Evolutionary conservation across 2,888 invertebrate genomes (phyloP), one percentile per base, ranked within the genome.

Genomic region (Troides aeacus): DNA sequence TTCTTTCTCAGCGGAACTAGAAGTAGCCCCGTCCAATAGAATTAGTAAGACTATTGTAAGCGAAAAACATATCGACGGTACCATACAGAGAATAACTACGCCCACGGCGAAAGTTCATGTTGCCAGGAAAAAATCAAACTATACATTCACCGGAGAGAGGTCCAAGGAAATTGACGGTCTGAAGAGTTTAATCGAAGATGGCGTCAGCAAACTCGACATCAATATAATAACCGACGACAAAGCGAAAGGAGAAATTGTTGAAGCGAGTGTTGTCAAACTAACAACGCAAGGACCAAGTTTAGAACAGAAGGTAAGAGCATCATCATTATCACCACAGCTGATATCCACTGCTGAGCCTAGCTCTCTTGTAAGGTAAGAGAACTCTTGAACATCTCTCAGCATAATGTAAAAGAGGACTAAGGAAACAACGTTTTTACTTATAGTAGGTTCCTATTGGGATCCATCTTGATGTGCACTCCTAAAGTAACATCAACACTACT

Each of bases 1-100:
- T 5, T 95, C 96, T 64, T 95, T 96, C 86, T 96, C 96, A 74
- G 96, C 96, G 50, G 95, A 96, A 86, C 90, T 96, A 84, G 94
- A 94, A 81, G 86, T 92, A 79, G 92, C 93, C 67, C 90, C 93
- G 87, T 92, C 90, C 90, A 90, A 77, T 91, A 92, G 87, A 85
- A 70, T 89, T 81, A 89, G 82, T 83, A 87, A 85, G 80, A 79
- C 81, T 84, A 86, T 82, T 74, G 75, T 87, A 84, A 87, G 82
- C 79, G 77, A 83, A 75, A 85, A 74, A 84, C 87, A 87, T 87
- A 87, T 84, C 84, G 84, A 82, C 42, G 76, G 76, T n/a, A 77
- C 75, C 68, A 76, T 75, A 71, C 75, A 78, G 78, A 85, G 81
- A 81, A 80, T 82, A 74, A 81, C 83, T 12, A 78, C 81, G 77